These are phyloP conservation scores for Apaloderma vittatum DNA, from an alignment of 2,113 vertebrate species.

Conservation along the genomic window DNA sequence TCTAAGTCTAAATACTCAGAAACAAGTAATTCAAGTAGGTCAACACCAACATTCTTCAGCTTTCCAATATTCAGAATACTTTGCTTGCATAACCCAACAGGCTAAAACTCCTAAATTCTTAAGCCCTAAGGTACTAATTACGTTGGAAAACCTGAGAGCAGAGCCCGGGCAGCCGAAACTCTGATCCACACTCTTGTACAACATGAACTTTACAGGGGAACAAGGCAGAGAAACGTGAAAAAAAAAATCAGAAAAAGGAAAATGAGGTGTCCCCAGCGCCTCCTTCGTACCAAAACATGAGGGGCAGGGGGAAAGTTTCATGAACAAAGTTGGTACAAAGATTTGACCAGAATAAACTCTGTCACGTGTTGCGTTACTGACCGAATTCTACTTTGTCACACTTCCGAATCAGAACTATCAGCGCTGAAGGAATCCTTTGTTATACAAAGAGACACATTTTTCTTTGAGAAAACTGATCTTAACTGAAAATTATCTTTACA, in stretches of 20 bases:
- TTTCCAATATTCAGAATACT: neutral
- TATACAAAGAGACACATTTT: neutral
- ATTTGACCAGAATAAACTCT: neutral
- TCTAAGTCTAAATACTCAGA: neutral
- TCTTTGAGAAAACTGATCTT: neutral
- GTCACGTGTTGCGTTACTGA: neutral
- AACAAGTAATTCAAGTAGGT: constrained; percentile 31
- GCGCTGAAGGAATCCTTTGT: neutral
- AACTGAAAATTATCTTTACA: neutral
- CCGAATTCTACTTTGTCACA: neutral
- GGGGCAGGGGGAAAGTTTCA: neutral
- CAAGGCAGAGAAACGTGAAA: neutral
- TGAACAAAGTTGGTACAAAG: neutral
- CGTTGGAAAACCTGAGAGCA: neutral
- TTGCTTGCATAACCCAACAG: constrained; percentile 20
- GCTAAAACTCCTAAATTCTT: constrained; percentile 38
- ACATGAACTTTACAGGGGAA: neutral
- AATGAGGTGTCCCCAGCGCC: neutral
- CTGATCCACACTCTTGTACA: neutral
- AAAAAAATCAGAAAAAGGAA: neutral
- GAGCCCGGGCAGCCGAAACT: neutral
- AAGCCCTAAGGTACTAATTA: neutral
- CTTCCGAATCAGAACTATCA: neutral
- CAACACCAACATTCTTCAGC: constrained; percentile 9
- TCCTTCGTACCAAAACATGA: neutral